A percentile compares a stretch with the other conserved stretches of the same genome.
phyloP scores from a whole-genome alignment of 2,888 invertebrate genomes.

The Calliphora vomitoria region DNA sequence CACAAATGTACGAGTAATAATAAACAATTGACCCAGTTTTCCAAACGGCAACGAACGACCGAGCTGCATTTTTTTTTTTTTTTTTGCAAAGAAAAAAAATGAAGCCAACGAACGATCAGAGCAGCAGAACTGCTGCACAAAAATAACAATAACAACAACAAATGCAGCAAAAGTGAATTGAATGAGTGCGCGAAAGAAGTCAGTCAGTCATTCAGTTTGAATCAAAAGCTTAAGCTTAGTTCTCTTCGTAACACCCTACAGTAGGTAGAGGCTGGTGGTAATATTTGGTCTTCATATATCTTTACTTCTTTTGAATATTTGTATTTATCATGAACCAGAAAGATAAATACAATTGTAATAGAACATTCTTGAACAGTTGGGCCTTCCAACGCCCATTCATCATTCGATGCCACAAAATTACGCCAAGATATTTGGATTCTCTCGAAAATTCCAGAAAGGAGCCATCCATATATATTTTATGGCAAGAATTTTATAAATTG shows the following conservation, averaged over 20 bases:
- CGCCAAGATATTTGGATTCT: too few species aligned
- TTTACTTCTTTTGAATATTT: too few species aligned
- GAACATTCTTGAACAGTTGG: too few species aligned
- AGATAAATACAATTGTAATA: too few species aligned
- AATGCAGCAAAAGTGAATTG: slow-evolving; percentile 69
- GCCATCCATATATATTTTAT: too few species aligned
- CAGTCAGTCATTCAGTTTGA: slow-evolving; percentile 69
- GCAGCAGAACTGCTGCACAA: slow-evolving; percentile 63
- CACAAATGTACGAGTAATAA: slow-evolving; percentile 70
- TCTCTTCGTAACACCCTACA: slow-evolving; percentile 45
- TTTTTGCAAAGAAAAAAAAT: slow-evolving; percentile 59
- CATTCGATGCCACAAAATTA: too few species aligned
- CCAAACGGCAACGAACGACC: slow-evolving; percentile 81
- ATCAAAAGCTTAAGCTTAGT: slow-evolving; percentile 70
- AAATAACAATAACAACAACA: slow-evolving; percentile 20
- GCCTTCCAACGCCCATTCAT: too few species aligned
- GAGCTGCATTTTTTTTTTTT: slow-evolving; percentile 76
- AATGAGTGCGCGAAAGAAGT: slow-evolving; percentile 73
- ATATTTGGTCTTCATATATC: too few species aligned
- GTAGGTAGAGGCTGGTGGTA: neutral
- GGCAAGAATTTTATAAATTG: too few species aligned
- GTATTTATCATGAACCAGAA: too few species aligned
- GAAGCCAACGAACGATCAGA: slow-evolving; percentile 73
- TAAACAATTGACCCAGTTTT: slow-evolving; percentile 84
- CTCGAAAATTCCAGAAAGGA: too few species aligned